phyloP scores from a whole-genome alignment of 2,888 invertebrate genomes.

The Terebella lapidaria region DNA sequence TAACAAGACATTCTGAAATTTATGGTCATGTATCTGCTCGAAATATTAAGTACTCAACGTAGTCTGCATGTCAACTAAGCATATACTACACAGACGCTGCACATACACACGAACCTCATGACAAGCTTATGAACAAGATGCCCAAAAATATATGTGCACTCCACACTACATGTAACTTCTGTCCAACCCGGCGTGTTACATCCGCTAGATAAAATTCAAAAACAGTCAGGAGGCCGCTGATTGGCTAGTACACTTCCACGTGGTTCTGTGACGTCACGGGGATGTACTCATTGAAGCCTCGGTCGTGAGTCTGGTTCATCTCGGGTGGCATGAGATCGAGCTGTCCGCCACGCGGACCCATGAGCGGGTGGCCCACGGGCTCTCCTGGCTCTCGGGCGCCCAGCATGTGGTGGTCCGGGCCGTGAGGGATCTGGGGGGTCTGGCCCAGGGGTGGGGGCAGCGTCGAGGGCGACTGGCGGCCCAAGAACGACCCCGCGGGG shows the following conservation, averaged over 20 bases:
- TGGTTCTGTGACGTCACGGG: conserved; percentile 39
- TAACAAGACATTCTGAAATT: no score
- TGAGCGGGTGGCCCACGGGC: background rate
- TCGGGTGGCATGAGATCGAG: conserved; percentile 31
- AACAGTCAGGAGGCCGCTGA: no score
- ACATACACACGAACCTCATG: no score
- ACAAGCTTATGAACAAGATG: no score
- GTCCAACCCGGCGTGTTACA: no score
- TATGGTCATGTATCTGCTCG: no score
- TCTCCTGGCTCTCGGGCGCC: background rate
- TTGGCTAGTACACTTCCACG: conserved; percentile 45
- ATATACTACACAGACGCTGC: no score
- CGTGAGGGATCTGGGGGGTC: conserved; percentile 2
- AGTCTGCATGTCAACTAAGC: no score
- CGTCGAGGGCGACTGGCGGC: conserved; percentile 7
- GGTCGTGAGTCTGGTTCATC: conserved; percentile 29
- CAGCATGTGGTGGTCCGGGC: background rate
- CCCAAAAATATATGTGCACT: no score
- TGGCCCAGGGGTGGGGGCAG: conserved; percentile 2
- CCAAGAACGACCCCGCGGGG: background rate
- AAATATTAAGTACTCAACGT: no score
- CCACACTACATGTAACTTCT: no score
- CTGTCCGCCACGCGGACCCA: background rate
- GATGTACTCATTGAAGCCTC: conserved; percentile 27
- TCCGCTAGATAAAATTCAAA: no score